Conservation (phyloP, 1,140 invertebrate species). For the Choristoneura fumiferana region DNA sequence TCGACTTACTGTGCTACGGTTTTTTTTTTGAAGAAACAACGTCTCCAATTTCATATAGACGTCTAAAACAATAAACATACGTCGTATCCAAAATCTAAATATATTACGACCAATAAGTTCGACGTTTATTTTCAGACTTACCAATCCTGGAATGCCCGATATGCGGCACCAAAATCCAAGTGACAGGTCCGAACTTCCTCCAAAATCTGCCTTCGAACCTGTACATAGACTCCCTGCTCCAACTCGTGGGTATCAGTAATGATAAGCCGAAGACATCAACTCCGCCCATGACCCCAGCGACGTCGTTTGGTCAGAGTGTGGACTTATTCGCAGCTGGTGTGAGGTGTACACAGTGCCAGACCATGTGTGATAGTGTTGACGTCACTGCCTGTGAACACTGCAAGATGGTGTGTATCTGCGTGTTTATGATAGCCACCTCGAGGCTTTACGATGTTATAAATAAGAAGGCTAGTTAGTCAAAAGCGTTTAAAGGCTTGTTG, state of each 20-base stretch:
- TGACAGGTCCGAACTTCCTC: slow-evolving; percentile 56
- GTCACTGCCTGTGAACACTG: slow-evolving; percentile 78
- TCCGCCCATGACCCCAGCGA: slow-evolving; percentile 36
- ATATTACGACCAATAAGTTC: too few species aligned
- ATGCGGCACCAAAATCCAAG: slow-evolving; percentile 58
- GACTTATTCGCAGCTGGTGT: slow-evolving; percentile 48
- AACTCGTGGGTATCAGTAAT: slow-evolving; percentile 55
- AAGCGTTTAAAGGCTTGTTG: too few species aligned
- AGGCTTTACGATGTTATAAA: too few species aligned
- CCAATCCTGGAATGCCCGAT: slow-evolving; percentile 60
- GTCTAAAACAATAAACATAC: too few species aligned
- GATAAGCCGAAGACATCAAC: slow-evolving; percentile 32
- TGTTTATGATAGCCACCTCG: neutral
- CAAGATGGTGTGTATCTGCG: slow-evolving; percentile 69
- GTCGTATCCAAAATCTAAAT: neutral
- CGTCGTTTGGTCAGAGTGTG: slow-evolving; percentile 36
- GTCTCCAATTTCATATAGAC: too few species aligned
- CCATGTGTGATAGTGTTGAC: slow-evolving; percentile 59
- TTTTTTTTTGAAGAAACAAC: too few species aligned
- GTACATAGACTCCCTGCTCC: slow-evolving; percentile 79
- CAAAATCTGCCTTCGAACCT: slow-evolving; percentile 79
- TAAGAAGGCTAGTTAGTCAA: too few species aligned
- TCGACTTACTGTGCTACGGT: too few species aligned
- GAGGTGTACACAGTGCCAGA: slow-evolving; percentile 72
- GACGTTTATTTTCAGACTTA: slow-evolving; percentile 47